Percentiles rank a stretch among this genome's conserved stretches.
These are phyloP conservation scores for Meandrina meandrites DNA, from an alignment of 92 coral and sea anemone genomes.

Conservation along the genomic window DNA sequence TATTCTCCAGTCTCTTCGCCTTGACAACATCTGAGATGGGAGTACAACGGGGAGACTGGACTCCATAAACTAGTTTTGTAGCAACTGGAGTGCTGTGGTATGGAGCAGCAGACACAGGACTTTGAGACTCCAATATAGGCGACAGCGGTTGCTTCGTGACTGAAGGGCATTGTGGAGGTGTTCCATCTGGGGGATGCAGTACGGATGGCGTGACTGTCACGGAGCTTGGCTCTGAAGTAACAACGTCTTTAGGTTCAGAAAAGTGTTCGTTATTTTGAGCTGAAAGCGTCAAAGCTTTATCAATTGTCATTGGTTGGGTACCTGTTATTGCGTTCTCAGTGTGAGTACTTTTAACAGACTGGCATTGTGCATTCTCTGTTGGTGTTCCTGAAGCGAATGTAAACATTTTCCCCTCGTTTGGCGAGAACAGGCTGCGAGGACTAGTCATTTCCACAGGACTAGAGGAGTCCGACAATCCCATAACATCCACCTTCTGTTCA, in stretches of 20 bases:
- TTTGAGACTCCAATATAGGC: slow-evolving; percentile 28
- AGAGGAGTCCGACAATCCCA: slow-evolving; percentile 42
- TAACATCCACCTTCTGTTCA: neutral
- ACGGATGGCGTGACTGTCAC: slow-evolving; percentile 23
- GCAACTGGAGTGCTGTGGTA: slow-evolving; percentile 68
- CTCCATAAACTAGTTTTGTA: slow-evolving; percentile 21
- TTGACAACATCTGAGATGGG: slow-evolving; percentile 44
- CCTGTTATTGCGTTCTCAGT: neutral
- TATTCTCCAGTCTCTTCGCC: slow-evolving; percentile 11
- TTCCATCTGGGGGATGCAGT: slow-evolving; percentile 3
- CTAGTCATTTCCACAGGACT: slow-evolving; percentile 65
- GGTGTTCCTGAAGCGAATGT: slow-evolving; percentile 14
- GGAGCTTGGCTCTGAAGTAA: neutral
- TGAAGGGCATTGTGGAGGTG: neutral
- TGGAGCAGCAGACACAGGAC: slow-evolving; percentile 11
- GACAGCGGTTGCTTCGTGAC: slow-evolving; percentile 18
- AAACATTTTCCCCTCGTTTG: slow-evolving; percentile 39
- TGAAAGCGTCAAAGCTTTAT: neutral
- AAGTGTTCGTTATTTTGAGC: neutral
- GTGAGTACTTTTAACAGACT: neutral
- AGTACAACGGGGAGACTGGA: slow-evolving; percentile 66
- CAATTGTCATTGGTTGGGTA: slow-evolving; percentile 19
- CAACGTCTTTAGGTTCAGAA: neutral
- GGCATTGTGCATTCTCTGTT: neutral
- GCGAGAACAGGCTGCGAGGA: slow-evolving; percentile 66